A percentile compares a stretch with the other conserved stretches of the same genome.
Evolutionary conservation across 1,140 invertebrate species (phyloP).

Genomic region (Drosophila azteca): DNA sequence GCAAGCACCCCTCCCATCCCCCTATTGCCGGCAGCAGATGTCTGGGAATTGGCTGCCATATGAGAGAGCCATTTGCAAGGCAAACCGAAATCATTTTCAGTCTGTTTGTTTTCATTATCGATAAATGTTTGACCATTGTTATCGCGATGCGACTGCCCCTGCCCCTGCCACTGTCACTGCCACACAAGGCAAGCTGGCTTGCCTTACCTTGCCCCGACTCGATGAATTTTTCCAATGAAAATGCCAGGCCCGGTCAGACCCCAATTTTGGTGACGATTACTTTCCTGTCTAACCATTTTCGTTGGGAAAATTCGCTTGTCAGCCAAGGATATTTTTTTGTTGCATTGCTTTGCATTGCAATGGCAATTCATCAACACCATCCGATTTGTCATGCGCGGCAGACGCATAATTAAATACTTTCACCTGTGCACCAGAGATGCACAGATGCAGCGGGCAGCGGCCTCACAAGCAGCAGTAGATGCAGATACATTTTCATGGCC

Average conservation of each 20-base stretch:
- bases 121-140: conserved; percentile 55
- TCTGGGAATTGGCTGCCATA: conserved; percentile 8
- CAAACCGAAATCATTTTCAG: conserved; percentile 20
- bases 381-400: conserved; percentile 72
- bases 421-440: conserved; percentile 46
- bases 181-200: conserved; percentile 43
- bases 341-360: conserved; percentile 52
- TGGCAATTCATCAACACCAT: conserved; percentile 67
- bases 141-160: conserved; percentile 34
- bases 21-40: conserved; percentile 2
- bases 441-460: not conserved
- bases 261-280: conserved; percentile 63
- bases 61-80: conserved; percentile 39
- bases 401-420: conserved; percentile 79
- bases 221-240: conserved; percentile 63
- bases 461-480: conserved; percentile 43
- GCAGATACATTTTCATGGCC: conserved; percentile 68
- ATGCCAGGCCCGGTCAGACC: conserved; percentile 2
- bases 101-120: conserved; percentile 44
- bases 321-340: conserved; percentile 56
- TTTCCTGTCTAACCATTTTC: conserved; percentile 65
- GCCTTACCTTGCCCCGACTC: conserved; percentile 31
- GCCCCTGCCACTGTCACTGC: conserved; percentile 21
- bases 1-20: not conserved
- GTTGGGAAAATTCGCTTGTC: conserved; percentile 30